Evolutionary conservation across 2,113 vertebrate species (phyloP).

Genomic region (Bucco capensis): DNA sequence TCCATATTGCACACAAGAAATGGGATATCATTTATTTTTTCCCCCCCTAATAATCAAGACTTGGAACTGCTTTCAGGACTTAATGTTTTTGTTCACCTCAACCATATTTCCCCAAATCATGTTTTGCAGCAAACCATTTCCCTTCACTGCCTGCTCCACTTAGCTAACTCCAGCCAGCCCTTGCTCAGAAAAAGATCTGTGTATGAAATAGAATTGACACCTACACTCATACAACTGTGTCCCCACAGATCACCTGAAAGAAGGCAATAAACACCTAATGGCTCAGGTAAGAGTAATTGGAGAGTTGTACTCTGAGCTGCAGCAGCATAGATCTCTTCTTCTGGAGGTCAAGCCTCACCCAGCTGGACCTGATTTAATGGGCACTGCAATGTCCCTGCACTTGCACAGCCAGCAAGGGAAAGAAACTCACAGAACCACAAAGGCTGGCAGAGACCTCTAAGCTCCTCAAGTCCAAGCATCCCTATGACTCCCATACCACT

Average conservation of each 20-base stretch:
- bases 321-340: neutral
- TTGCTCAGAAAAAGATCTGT: neutral
- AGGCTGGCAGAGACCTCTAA: too few relatives aligned
- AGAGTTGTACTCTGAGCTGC: neutral
- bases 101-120: neutral
- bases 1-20: neutral
- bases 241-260: neutral
- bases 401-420: too few relatives aligned
- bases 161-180: neutral
- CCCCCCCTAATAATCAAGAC: neutral
- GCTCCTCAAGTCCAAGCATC: too few relatives aligned
- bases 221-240: neutral
- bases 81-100: neutral
- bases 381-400: neutral
- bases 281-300: neutral
- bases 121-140: neutral
- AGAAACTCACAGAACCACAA: too few relatives aligned
- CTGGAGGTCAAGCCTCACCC: neutral
- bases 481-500: too few relatives aligned
- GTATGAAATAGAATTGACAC: neutral
- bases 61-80: neutral
- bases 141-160: neutral
- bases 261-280: constrained; percentile 3
- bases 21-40: neutral
- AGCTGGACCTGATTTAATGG: neutral